These are phyloP conservation scores for Ispidina lecontei DNA, from an alignment of 2,797 vertebrate species.

Conservation along the genomic window DNA sequence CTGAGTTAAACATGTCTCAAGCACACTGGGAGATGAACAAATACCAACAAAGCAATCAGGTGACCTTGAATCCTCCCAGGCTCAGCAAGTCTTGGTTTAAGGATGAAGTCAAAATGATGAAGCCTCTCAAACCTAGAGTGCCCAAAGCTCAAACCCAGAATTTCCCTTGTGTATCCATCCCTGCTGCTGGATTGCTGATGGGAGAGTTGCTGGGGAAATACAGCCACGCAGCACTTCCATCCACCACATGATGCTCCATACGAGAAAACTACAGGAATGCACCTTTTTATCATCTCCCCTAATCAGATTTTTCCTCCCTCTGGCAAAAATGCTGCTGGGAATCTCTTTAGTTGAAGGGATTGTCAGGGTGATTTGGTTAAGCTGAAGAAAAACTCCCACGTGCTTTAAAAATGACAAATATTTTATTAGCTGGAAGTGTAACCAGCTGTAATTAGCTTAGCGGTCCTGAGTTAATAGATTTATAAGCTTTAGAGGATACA, in stretches of 20 bases:
- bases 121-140: not conserved
- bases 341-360: constrained; percentile 11
- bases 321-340: constrained; percentile 21
- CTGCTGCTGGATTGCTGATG: fast-evolving
- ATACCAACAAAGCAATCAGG: not conserved
- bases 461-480: constrained; percentile 31
- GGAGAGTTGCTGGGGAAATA: not conserved
- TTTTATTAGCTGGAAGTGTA: constrained; percentile 56
- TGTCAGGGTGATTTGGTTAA: constrained; percentile 56
- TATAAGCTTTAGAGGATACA: constrained; percentile 33
- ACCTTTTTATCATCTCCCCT: not conserved
- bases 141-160: not conserved
- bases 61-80: constrained; percentile 15
- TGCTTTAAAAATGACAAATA: constrained; percentile 46
- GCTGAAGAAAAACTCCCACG: constrained; percentile 40
- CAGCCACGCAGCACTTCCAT: not conserved
- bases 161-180: not conserved
- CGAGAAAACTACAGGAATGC: not conserved
- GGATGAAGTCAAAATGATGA: not conserved
- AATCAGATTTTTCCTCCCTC: constrained; percentile 27
- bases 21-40: not conserved
- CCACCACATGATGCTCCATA: not conserved
- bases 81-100: not conserved
- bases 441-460: constrained; percentile 52
- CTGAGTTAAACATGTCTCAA: constrained; percentile 12